Base-by-base conservation (phyloP, 2,888 invertebrate genomes). In the Nowickia ferox region DNA sequence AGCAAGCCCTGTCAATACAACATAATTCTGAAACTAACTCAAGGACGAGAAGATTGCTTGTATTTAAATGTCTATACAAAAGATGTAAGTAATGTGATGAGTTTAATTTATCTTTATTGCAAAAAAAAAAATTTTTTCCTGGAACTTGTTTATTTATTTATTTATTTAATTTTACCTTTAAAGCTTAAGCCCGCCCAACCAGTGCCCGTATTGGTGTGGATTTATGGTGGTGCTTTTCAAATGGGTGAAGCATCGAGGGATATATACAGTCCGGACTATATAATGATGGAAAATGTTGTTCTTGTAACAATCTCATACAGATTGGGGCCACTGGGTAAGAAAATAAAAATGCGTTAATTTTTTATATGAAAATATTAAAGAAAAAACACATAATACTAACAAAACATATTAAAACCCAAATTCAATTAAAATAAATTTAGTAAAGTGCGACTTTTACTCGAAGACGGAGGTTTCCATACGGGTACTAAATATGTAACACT, bases 41-140 rank as follows among this genome's bases (percentile, higher is more conserved):
- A 93, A 84, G 94, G 94, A 42, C 90, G 91, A 69, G 94, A 94
- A 89, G 94, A 94, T 88, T 94, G 94, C 86, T 88, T 94, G 10
- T 93, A 93, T 88, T 89, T 94, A 15, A 94, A 94, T 89, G 93
- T 94, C 6, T 93, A 91, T 63, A 92, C 92, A 0, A 91, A 90
- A 86, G 89, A 90, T 86, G 93, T 93, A 79, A 89, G 90, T 86
- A 3, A 9, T 8, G 30, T 22, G 11, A 15, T 10, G 17, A 38
- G 13, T 53, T 40, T 15, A 17, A 15, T 55, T 74, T 57, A 40
- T 42, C n/a, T 1, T 53, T 22, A 19, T 22, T 53, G 3, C 2
- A 55, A 22, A 13, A 55, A 57, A 30, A 13, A 44, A n/a, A n/a
- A n/a, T n/a, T n/a, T 13, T 61, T 55, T 11, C 15, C 9, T 30